These are phyloP conservation scores for Hirtodrosophila trivittata DNA, from an alignment of 2,888 invertebrate genomes.

Conservation along the genomic window DNA sequence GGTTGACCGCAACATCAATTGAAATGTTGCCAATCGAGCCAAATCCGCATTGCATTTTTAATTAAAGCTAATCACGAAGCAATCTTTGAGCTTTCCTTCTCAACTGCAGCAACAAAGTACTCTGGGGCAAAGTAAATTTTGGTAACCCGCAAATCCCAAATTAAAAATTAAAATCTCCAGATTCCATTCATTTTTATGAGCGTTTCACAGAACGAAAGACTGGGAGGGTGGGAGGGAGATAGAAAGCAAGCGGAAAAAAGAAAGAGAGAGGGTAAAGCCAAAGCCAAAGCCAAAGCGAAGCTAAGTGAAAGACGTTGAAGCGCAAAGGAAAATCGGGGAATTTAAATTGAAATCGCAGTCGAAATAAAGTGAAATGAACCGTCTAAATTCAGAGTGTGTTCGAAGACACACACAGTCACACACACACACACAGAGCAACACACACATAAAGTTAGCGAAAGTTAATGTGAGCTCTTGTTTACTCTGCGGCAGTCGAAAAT, in stretches of 20 bases:
- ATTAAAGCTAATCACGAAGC: constrained; percentile 31
- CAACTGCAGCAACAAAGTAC: constrained; percentile 17
- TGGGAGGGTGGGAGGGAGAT: constrained; percentile 7
- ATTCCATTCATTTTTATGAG: constrained; percentile 62
- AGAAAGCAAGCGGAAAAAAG: constrained; percentile 4
- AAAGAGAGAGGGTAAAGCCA: not conserved
- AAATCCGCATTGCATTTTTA: constrained; percentile 51
- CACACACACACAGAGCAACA: constrained; percentile 4
- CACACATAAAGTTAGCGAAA: constrained; percentile 52
- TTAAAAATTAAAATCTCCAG: constrained; percentile 73
- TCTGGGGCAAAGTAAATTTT: constrained; percentile 14
- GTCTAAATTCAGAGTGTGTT: constrained; percentile 65
- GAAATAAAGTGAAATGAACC: constrained; percentile 80
- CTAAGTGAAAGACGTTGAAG: constrained; percentile 53
- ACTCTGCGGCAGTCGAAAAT: constrained; percentile 75
- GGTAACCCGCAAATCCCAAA: constrained; percentile 51
- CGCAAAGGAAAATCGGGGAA: constrained; percentile 63
- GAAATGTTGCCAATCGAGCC: constrained; percentile 10
- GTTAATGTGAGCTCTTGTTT: constrained; percentile 76
- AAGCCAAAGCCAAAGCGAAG: constrained; percentile 39
- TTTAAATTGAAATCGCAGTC: constrained; percentile 79
- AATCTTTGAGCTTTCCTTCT: constrained; percentile 7
- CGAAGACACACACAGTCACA: constrained; percentile 12
- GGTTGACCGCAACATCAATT: constrained; percentile 30
- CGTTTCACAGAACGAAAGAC: constrained; percentile 20